These are phyloP conservation scores for Oncopeltus fasciatus DNA, from an alignment of 1,140 invertebrate species.

Conservation along the genomic window DNA sequence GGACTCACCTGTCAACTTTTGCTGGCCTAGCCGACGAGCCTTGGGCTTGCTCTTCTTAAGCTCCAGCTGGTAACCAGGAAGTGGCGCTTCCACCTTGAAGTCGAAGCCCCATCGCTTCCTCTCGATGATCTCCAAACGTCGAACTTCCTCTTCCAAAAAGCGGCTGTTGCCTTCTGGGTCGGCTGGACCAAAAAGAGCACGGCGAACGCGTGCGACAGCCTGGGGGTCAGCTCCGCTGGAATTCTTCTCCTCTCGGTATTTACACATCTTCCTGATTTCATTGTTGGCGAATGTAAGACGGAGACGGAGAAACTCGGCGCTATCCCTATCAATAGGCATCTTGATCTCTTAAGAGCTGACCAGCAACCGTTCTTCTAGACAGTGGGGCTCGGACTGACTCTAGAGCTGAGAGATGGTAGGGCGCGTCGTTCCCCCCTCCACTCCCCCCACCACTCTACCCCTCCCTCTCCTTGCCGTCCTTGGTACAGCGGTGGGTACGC, in stretches of 20 bases:
- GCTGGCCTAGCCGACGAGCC: not conserved
- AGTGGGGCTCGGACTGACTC: no score
- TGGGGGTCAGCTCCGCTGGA: not conserved
- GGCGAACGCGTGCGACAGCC: not conserved
- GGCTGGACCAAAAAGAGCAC: not conserved
- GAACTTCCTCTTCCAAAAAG: not conserved
- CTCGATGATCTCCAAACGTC: not conserved
- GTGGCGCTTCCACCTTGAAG: not conserved
- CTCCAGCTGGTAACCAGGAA: not conserved
- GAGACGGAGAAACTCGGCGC: not conserved
- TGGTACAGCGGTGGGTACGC: not conserved
- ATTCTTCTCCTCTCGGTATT: not conserved
- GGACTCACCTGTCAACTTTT: not conserved
- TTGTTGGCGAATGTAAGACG: not conserved
- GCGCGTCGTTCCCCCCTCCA: not conserved
- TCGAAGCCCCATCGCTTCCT: not conserved
- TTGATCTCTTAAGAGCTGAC: no score
- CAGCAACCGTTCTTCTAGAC: no score
- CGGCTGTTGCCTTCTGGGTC: not conserved
- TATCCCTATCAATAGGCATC: not conserved
- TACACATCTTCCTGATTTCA: not conserved
- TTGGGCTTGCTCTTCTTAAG: not conserved
- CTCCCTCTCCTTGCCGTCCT: not conserved
- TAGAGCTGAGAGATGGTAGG: no score
- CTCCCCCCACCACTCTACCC: not conserved